A percentile compares a stretch with the other conserved stretches of the same genome.
Conservation (phyloP, 2,113 vertebrate genomes). For the Agelaius tricolor region DNA sequence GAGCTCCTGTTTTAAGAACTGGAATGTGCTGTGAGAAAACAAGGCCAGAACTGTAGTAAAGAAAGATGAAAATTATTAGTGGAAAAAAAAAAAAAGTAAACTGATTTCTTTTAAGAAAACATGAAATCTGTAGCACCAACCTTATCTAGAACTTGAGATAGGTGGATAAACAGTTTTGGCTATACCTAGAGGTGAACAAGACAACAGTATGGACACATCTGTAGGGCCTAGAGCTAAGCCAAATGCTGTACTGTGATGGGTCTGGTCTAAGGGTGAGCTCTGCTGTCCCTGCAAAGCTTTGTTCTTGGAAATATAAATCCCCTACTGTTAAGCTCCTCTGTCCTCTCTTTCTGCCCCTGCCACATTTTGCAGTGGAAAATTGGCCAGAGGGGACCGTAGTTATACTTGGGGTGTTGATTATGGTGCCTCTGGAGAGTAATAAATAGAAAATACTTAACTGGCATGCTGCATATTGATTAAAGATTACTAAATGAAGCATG, state of each 20-base stretch:
- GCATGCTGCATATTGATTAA: background rate
- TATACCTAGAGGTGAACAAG: background rate
- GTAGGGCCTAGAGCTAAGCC: background rate
- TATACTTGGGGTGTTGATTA: background rate
- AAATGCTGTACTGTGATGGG: fast-evolving
- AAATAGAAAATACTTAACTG: background rate
- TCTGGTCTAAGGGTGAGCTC: background rate
- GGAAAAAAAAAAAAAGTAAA: background rate
- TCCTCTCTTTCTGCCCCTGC: background rate
- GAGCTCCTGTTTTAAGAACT: background rate
- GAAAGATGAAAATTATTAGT: background rate
- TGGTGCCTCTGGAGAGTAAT: background rate
- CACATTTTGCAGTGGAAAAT: background rate
- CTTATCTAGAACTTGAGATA: background rate
- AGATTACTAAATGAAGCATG: background rate
- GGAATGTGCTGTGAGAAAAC: background rate
- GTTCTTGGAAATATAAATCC: background rate
- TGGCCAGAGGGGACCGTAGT: background rate
- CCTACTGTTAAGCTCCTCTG: background rate
- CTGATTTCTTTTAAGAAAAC: background rate
- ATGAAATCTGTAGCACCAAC: background rate
- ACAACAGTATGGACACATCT: background rate
- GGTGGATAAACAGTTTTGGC: background rate
- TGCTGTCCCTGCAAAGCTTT: background rate
- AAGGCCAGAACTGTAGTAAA: background rate